Base-by-base conservation (phyloP, 2,797 vertebrate species). In the Lagocephalus sceleratus region DNA sequence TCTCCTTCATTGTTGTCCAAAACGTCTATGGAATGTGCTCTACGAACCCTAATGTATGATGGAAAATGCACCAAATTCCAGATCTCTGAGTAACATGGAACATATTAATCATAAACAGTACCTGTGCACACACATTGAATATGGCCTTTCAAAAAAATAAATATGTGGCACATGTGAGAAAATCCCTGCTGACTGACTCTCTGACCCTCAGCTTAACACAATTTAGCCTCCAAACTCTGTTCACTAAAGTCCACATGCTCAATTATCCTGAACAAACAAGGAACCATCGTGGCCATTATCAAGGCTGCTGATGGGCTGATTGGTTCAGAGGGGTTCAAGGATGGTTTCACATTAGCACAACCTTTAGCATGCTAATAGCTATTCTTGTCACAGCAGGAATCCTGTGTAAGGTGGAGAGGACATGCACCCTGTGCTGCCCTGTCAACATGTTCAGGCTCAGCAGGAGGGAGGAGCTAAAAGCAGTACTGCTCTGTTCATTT, bases 331-430 rank as follows among this genome's bases (percentile, higher is more conserved):
- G 58, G 60, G 54, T 77, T 87, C 74, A 82, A 81, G 85, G 81
- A 78, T 71, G 38, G 73, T 72, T 66, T 68, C 44, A 59, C 75
- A 81, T 84, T 88, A 82, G 77, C 57, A 72, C 71, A 83, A 87
- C 77, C 82, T 85, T 89, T 88, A 83, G 83, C 87, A 89, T 90
- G 87, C 78, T 91, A 89, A 91, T 89, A 86, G 76, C 81, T 76
- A 83, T 86, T 85, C 75, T 85, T 64, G 74, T 57, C 81, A 73
- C 77, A 62, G 76, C 68, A 63, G 85, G 85, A 83, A 83, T 84
- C 64, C 86, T 86, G 82, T 85, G 88, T 86, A 72, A 86, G 78
- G 87, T 78, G 79, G 80, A 83, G 70, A 71, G 75, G 65, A 82
- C 70, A 76, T 59, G 53, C 59, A 71, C 84, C 74, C 70, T 57